phyloP scores from a whole-genome alignment of 2,888 invertebrate species.

The Hedya salicella region DNA sequence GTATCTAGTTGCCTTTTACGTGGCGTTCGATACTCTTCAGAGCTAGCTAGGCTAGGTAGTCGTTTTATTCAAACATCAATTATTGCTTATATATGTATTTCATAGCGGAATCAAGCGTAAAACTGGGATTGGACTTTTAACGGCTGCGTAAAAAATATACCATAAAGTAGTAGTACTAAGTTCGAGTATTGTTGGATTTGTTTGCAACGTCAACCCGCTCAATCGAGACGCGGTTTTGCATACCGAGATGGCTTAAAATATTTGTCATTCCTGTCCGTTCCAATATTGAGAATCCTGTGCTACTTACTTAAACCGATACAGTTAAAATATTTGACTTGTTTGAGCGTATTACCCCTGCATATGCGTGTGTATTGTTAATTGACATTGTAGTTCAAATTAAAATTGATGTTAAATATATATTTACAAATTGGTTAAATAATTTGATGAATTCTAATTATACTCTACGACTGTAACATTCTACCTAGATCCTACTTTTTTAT shows the following conservation, averaged over 20 bases:
- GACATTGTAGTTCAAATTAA: constrained; percentile 23
- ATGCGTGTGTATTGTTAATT: constrained; percentile 16
- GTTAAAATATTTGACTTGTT: background rate
- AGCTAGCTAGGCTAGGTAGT: too few species aligned
- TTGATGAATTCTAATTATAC: constrained; percentile 22
- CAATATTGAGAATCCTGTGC: background rate
- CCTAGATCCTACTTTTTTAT: background rate
- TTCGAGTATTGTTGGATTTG: too few species aligned
- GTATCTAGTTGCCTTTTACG: too few species aligned
- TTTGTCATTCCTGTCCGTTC: constrained; percentile 7
- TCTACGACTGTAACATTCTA: constrained; percentile 27
- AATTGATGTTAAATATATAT: constrained; percentile 32
- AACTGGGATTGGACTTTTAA: too few species aligned
- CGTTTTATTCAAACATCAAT: too few species aligned
- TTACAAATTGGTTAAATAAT: constrained; percentile 20
- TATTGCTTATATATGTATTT: too few species aligned
- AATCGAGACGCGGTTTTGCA: background rate
- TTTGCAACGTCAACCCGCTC: too few species aligned
- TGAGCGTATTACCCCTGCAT: constrained; percentile 22
- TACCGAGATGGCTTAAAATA: constrained; percentile 4
- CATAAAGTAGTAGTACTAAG: too few species aligned
- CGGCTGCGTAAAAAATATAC: too few species aligned
- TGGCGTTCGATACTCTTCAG: too few species aligned
- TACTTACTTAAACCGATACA: background rate
- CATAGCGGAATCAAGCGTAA: too few species aligned